Evolutionary conservation across 1,140 invertebrate species (phyloP), one percentile per base, ranked within the genome.

Genomic region (Catajapyx aquilonaris): DNA sequence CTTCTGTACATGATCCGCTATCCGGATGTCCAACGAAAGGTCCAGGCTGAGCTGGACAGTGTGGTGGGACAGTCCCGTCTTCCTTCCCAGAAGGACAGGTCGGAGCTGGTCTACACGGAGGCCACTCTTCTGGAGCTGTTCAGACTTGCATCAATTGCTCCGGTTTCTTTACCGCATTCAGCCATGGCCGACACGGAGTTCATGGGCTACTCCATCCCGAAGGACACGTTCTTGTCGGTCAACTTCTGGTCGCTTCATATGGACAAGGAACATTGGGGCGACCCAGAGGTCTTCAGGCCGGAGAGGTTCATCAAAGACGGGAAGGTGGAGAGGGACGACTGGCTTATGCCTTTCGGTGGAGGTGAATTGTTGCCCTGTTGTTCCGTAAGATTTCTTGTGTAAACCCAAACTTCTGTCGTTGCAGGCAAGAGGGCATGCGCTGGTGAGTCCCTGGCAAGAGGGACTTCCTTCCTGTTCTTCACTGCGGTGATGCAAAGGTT

Each of bases 21-120:
- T 46, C 60, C 59, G 1, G 52, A 66, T 4, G 48, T 66, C n/a
- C 61, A 65, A 44, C 36, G 40, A 1, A 54, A 55, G 35, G 49
- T 69, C 5, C 56, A 59, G 35, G 45, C 56, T 16, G 67, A 71
- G 46, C 52, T 71, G 5, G 57, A 65, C 23, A 13, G 39, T 13
- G 55, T 65, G 2, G 50, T 69, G 31, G 66, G 65, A 1, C 17
- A 31, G 1, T 40, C 43, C 20, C 45, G 58, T 11, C 22, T 49
- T 7, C 62, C 64, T 2, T 40, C 44, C 16, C 39, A 65, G 4
- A 46, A 53, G 7, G 64, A 70, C 41, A 47, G 48, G 21, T n/a
- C 38, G 10, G 46, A 42, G 49, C 48, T 46, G 22, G 20, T 44
- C 18, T 45, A 46, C 36, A 43, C 40, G 7, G 31, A 15, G 32